phyloP scores from a whole-genome alignment of 2,888 invertebrate genomes.

The Campoletis raptor region DNA sequence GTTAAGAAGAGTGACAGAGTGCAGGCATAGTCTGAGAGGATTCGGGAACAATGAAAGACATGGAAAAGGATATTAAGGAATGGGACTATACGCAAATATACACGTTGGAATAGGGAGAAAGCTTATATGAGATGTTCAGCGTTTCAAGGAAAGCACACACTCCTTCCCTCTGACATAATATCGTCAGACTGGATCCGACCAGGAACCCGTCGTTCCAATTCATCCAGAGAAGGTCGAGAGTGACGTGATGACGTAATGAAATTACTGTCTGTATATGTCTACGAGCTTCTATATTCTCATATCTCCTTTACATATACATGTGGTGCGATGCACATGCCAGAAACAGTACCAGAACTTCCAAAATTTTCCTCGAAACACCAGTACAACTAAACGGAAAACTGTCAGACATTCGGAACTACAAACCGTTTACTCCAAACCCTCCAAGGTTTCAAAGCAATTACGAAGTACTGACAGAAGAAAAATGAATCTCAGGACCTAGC shows the following conservation, averaged over 20 bases:
- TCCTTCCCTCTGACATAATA: constrained; percentile 26
- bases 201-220: constrained; percentile 27
- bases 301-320: not conserved
- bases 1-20: not conserved
- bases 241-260: constrained; percentile 34
- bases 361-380: constrained; percentile 4
- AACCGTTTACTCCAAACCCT: not conserved
- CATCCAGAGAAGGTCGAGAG: constrained; percentile 35
- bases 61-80: constrained; percentile 16
- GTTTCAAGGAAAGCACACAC: not conserved
- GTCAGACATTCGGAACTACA: not conserved
- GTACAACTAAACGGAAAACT: not conserved
- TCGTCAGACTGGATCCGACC: constrained; percentile 37
- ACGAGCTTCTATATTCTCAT: not conserved
- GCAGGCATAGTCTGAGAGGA: not conserved
- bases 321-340: not conserved
- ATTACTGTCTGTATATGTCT: constrained; percentile 25
- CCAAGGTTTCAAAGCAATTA: constrained; percentile 3
- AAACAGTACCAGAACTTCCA: not conserved
- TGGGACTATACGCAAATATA: constrained; percentile 15
- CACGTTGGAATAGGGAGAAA: not conserved
- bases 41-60: not conserved
- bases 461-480: not conserved
- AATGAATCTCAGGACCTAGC: not conserved
- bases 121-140: not conserved